Evolutionary conservation across 1,140 invertebrate genomes (phyloP), one percentile per base, ranked within the genome.

Genomic region (Manduca sexta): DNA sequence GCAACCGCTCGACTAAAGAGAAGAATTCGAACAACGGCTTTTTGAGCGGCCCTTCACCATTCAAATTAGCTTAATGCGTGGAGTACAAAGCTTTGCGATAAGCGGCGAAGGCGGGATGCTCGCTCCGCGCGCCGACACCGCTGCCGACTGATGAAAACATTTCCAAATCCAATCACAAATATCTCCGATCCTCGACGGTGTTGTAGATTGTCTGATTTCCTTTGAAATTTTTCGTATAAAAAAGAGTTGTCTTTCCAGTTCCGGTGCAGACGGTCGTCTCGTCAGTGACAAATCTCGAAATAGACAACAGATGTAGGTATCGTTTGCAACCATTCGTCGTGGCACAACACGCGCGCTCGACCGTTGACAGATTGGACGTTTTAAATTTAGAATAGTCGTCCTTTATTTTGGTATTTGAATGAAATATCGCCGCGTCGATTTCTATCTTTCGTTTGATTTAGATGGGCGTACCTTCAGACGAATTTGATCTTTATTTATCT

Each of bases 11-110:
- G 58, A 58, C 58, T 70, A 80, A 82, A 81, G 70, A 69, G 68
- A 79, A 73, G 66, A 69, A 75, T 76, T 68, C 67, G 62, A 79
- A 79, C 80, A 79, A 84, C 70, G 75, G 70, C 70, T 77, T 78
- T 81, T 82, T 79, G 69, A 80, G 64, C 47, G 34, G 64, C 75
- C 65, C 64, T 73, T 69, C 68, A 68, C 73, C 74, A 82, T 84
- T 84, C 81, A 82, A 84, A 84, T 84, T 81, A 84, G 78, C 81
- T 79, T 81, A 84, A 84, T 84, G 77, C 72, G 61, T 71, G 58
- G 61, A 69, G 68, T 62, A 82, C 81, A 82, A 84, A 84, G 76
- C 69, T 63, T 59, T 57, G 60, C 75, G 75, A 81, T 83, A 83
- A 77, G 63, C 61, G 62, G 53, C 57, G 64, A 57, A 65, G 59